Evolutionary conservation across 2,888 invertebrate genomes (phyloP).

Genomic region (Pristionchus mayeri): DNA sequence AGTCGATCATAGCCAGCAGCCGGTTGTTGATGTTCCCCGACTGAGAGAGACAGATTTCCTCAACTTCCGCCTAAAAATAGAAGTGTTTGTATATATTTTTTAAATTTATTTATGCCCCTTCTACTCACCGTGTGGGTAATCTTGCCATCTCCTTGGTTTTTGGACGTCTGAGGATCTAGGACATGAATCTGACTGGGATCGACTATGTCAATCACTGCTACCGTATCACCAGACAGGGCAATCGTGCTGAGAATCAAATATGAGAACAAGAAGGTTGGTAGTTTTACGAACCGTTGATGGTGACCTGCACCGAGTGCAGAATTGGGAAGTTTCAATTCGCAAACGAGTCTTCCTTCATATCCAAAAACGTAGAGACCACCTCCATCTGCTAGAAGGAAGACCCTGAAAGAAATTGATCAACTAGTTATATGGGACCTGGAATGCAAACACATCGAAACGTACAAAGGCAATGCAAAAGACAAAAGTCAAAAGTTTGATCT

Average conservation of each 20-base stretch:
- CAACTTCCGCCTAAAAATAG: slow-evolving; percentile 83
- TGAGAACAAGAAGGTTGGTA: not conserved
- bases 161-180: slow-evolving; percentile 87
- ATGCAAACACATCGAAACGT: not conserved
- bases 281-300: not conserved
- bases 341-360: slow-evolving; percentile 90
- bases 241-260: slow-evolving; percentile 79
- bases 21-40: slow-evolving; percentile 85
- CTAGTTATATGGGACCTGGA: not conserved
- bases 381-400: slow-evolving; percentile 90
- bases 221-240: slow-evolving; percentile 88
- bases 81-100: too few relatives aligned
- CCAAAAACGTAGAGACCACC: slow-evolving; percentile 89
- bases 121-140: slow-evolving; percentile 82
- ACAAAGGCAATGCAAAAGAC: not conserved
- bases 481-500: slow-evolving; percentile 53
- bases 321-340: slow-evolving; percentile 86
- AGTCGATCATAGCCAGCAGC: slow-evolving; percentile 88
- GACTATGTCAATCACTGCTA: slow-evolving; percentile 88
- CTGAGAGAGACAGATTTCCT: slow-evolving; percentile 88
- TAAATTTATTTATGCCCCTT: too few relatives aligned
- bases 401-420: slow-evolving; percentile 80
- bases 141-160: slow-evolving; percentile 85
- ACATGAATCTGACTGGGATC: slow-evolving; percentile 86
- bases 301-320: slow-evolving; percentile 27